Conservation (phyloP, 2,797 vertebrate species). For the Momotus momota region DNA sequence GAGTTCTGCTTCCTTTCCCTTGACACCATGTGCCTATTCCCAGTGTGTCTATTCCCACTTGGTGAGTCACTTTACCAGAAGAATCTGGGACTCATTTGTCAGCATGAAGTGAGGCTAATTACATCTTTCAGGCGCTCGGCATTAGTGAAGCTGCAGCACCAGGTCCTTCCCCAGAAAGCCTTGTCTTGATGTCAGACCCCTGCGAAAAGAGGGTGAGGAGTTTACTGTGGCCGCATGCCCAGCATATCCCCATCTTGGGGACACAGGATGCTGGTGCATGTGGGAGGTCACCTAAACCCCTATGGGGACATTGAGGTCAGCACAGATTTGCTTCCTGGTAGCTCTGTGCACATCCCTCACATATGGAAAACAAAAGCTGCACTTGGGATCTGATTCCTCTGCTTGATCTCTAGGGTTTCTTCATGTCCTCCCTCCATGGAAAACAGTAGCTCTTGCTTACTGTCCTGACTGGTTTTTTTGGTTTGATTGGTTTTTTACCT, state of each 20-base stretch:
- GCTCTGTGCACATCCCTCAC: not conserved
- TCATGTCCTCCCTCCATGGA: not conserved
- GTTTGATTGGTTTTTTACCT: not conserved
- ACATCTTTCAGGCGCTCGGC: not conserved
- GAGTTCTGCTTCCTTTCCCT: not conserved
- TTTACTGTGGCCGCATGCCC: not conserved
- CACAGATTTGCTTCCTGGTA: not conserved
- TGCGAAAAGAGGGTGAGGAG: not conserved
- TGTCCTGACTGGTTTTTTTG: not conserved
- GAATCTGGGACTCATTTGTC: conserved; percentile 2
- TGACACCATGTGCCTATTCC: not conserved
- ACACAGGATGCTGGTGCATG: not conserved
- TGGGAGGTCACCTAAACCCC: not conserved
- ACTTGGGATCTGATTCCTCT: accelerated
- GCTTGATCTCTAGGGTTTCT: not conserved
- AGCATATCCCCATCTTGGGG: accelerated
- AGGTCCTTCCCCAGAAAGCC: not conserved
- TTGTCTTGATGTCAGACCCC: not conserved
- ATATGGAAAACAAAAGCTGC: not conserved
- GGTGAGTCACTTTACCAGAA: not conserved
- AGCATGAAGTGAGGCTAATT: not conserved
- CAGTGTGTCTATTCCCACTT: too few species aligned
- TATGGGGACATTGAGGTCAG: not conserved
- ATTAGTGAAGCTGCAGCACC: not conserved
- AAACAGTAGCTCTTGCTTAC: not conserved